Evolutionary conservation across 1,140 invertebrate species (phyloP).

Genomic region (Anastrepha ludens): DNA sequence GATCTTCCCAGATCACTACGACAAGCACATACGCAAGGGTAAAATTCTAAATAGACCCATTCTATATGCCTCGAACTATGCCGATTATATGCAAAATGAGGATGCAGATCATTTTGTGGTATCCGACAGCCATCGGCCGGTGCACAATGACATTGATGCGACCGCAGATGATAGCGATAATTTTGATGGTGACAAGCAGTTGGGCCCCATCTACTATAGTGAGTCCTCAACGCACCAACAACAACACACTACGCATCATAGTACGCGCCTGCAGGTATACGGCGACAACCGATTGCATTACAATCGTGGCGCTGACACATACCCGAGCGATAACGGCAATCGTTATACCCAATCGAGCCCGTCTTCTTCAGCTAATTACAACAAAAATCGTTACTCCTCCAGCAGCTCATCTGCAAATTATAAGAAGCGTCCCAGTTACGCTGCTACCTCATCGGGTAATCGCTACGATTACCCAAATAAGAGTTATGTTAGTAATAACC

Average conservation of each 20-base stretch:
- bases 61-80: constrained; percentile 65
- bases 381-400: constrained; percentile 9
- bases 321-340: neutral
- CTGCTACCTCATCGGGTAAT: constrained; percentile 27
- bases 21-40: constrained; percentile 64
- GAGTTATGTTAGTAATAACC: constrained; percentile 67
- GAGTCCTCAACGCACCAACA: neutral
- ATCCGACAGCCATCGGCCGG: constrained; percentile 42
- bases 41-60: constrained; percentile 67
- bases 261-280: neutral
- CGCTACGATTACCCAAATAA: constrained; percentile 63
- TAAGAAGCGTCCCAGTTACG: neutral
- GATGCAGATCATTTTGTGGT: constrained; percentile 66
- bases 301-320: constrained; percentile 29
- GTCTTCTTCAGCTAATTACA: neutral
- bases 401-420: neutral
- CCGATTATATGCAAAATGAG: constrained; percentile 58
- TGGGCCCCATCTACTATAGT: constrained; percentile 15
- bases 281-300: constrained; percentile 11
- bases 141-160: neutral
- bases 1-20: constrained; percentile 68
- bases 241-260: neutral
- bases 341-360: neutral
- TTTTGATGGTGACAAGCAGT: constrained; percentile 9
- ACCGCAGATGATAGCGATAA: constrained; percentile 14